Evolutionary conservation across 2,113 vertebrate species (phyloP), one percentile per base, ranked within the genome.

Genomic region (Mohoua ochrocephala): DNA sequence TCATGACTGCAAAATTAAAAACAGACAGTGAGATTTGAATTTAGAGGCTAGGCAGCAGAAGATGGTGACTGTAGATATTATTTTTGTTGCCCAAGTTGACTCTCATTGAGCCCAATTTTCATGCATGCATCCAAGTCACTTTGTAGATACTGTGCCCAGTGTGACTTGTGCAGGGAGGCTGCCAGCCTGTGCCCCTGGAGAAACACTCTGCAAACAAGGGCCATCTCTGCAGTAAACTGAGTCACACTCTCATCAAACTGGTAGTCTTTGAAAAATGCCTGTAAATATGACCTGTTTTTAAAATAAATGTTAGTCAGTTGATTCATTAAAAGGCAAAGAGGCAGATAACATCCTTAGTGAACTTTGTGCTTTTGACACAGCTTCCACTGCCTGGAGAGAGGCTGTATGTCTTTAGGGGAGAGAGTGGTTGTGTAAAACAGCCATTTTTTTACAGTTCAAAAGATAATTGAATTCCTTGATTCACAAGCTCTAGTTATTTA

Each of bases 381-480:
- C 68, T 97, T 83, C 65, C 69, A 54, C 41, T 6, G 31, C 91
- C 76, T n/a, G n/a, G 39, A 75, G 73, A 89, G 85, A 74, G 41
- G 73, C 44, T 81, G 45, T 53, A 80, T 91, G 19, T 77, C 74
- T 76, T 73, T 22, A 57, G 39, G 41, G 49, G 69, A 87, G 68
- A 94, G 15, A 41, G 39, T 3, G 1, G 17, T 81, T 73, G 67
- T 82, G 19, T 47, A 50, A 89, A 97, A 74, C 28, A 84, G 54
- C 35, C 28, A 20, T 49, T 90, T 84, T 84, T 91, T 87, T 84
- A 91, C 74, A 93, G 79, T 93, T 91, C 87, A 88, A 54, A 81
- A 80, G 52, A 84, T 45, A 90, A 89, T 21, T 83, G 73, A 92
- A 94, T 87, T 90, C 85, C 50, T 47, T 67, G 65, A 87, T 84